phyloP scores from a whole-genome alignment of 2,888 invertebrate species.

The Lordiphosa andalusiaca region DNA sequence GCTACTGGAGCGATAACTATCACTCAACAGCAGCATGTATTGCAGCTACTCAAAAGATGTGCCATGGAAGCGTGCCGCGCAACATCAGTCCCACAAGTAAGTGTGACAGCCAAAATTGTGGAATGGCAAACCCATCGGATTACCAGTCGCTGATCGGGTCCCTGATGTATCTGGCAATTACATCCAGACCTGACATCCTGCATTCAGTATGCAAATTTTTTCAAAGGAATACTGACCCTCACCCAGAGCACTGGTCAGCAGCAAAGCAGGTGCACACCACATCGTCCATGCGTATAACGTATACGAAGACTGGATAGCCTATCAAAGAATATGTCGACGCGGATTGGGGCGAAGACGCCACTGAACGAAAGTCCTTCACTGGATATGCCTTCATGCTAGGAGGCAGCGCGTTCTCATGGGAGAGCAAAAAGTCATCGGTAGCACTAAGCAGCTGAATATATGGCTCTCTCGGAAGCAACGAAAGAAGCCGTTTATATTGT shows the following conservation, averaged over 20 bases:
- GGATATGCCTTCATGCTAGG: constrained; percentile 1
- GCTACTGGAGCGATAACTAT: background rate
- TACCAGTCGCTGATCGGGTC: constrained; percentile 9
- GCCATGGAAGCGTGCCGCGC: background rate
- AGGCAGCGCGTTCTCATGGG: background rate
- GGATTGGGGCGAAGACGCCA: background rate
- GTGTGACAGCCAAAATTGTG: background rate
- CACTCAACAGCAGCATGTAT: background rate
- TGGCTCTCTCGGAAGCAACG: background rate
- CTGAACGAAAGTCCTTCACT: background rate
- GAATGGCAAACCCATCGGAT: background rate
- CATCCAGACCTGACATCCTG: constrained; percentile 1
- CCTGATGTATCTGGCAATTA: constrained; percentile 8
- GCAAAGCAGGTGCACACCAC: background rate
- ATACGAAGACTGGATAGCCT: background rate
- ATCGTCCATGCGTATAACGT: background rate
- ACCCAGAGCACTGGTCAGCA: no score
- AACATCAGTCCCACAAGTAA: background rate
- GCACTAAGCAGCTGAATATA: background rate
- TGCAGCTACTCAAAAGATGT: background rate
- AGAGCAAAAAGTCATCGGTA: constrained; percentile 1
- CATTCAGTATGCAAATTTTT: background rate
- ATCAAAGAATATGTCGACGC: background rate
- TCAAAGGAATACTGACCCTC: constrained; percentile 4
- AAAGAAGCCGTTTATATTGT: background rate